Base-by-base conservation (phyloP, 2,797 vertebrate genomes). In the Neostethus bicornis region DNA sequence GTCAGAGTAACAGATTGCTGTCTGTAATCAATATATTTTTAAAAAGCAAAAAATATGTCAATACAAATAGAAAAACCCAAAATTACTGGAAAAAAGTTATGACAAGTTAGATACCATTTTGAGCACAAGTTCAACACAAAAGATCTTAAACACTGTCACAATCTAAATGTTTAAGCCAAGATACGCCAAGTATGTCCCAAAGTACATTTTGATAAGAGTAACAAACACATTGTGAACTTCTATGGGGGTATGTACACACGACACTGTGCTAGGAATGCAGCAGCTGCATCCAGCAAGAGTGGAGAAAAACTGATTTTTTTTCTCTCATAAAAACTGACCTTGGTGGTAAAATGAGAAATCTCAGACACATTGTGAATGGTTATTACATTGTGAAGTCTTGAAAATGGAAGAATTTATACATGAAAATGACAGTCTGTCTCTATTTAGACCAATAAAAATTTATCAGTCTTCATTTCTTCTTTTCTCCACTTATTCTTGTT, bases 1-100 rank as follows among this genome's bases (percentile, higher is more conserved):
- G 51, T 56, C 66, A 42, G 32, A 34, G 41, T 19, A 29, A 38
- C 34, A 60, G 34, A 61, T 56, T 42, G 53, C 63, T 67, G 21
- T 59, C 39, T 51, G n/a, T n/a, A n/a, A n/a, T n/a, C n/a, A n/a
- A n/a, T n/a, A n/a, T n/a, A n/a, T n/a, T n/a, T n/a, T n/a, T n/a
- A n/a, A n/a, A n/a, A n/a, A n/a, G n/a, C n/a, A n/a, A n/a, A n/a
- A n/a, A n/a, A n/a, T n/a, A n/a, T n/a, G n/a, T n/a, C n/a, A n/a
- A n/a, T n/a, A n/a, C n/a, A n/a, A n/a, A n/a, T 51, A 24, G 54
- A 29, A 54, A 39, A 26, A 66, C 42, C 2, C 26, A 19, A 26
- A n/a, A 53, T 53, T 29, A 48, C 13, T 34, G 5, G 25, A 7
- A 29, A 38, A 47, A 17, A 50, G 13, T 28, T 24, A 39, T 16